A percentile compares a stretch with the other conserved stretches of the same genome.
Conservation (phyloP, 2,113 vertebrate genomes). For the Riparia riparia region DNA sequence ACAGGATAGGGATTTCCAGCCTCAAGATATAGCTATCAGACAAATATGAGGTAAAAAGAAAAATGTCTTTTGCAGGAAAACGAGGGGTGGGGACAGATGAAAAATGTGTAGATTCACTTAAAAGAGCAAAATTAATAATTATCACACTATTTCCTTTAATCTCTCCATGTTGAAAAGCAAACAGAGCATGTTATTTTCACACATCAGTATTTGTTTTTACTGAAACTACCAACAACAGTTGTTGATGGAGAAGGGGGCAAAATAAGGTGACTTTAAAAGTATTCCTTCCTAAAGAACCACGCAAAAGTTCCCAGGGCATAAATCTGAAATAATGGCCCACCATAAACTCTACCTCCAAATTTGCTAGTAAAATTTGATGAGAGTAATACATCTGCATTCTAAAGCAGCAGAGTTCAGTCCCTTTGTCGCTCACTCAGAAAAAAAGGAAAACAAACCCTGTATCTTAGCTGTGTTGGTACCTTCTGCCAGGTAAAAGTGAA, state of each 20-base stretch:
- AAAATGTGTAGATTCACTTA: slow-evolving; percentile 42
- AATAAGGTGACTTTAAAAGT: slow-evolving; percentile 50
- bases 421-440: background rate
- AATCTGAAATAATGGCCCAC: background rate
- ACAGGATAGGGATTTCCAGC: background rate
- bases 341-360: slow-evolving; percentile 24
- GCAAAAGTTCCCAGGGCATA: slow-evolving; percentile 2
- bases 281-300: background rate
- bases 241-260: slow-evolving; percentile 51
- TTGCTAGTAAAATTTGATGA: slow-evolving; percentile 28
- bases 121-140: slow-evolving; percentile 69
- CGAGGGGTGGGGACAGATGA: slow-evolving; percentile 1
- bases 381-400: background rate
- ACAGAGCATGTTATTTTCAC: slow-evolving; percentile 70
- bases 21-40: background rate
- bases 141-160: slow-evolving; percentile 64
- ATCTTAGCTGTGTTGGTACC: background rate
- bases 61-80: background rate
- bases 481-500: background rate
- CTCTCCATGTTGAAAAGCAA: slow-evolving; percentile 60
- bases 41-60: background rate
- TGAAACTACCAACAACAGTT: slow-evolving; percentile 58
- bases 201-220: slow-evolving; percentile 65
- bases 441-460: background rate
- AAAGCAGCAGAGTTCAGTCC: background rate